These are phyloP conservation scores for Ptiloglossa arizonensis DNA, from an alignment of 1,140 invertebrate species.

Conservation along the genomic window DNA sequence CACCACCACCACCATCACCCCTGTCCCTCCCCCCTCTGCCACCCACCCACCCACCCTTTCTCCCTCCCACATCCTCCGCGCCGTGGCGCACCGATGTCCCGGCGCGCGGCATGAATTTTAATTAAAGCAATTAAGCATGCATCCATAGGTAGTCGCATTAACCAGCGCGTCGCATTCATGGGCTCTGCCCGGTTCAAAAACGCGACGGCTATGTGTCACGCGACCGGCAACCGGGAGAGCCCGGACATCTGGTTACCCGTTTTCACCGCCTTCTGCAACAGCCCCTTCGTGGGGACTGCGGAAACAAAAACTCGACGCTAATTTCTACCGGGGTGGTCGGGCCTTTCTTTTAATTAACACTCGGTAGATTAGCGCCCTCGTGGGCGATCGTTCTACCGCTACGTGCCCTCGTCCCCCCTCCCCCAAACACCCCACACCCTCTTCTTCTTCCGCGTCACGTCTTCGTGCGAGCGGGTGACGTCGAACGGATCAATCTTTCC, in stretches of 20 bases:
- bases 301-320: slow-evolving; percentile 45
- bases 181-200: slow-evolving; percentile 69
- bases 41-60: not conserved
- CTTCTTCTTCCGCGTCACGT: not conserved
- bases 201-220: slow-evolving; percentile 64
- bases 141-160: slow-evolving; percentile 73
- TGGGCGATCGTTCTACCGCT: not conserved
- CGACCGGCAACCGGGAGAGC: slow-evolving; percentile 38
- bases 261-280: not conserved
- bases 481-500: not conserved
- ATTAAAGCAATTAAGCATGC: slow-evolving; percentile 78
- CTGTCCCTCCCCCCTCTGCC: not conserved
- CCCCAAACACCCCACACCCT: too few species aligned
- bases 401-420: not conserved
- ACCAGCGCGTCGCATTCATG: slow-evolving; percentile 71
- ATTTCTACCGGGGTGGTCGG: slow-evolving; percentile 49
- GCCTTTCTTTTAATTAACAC: slow-evolving; percentile 62
- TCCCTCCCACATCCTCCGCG: not conserved
- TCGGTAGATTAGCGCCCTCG: slow-evolving; percentile 51
- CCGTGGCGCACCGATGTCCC: slow-evolving; percentile 55
- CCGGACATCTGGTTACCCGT: slow-evolving; percentile 54
- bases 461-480: not conserved
- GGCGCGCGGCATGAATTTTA: slow-evolving; percentile 75
- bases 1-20: too few species aligned
- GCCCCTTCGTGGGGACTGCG: slow-evolving; percentile 2